Conservation (phyloP, 1,140 invertebrate species). For the Sminthurides bifidus region DNA sequence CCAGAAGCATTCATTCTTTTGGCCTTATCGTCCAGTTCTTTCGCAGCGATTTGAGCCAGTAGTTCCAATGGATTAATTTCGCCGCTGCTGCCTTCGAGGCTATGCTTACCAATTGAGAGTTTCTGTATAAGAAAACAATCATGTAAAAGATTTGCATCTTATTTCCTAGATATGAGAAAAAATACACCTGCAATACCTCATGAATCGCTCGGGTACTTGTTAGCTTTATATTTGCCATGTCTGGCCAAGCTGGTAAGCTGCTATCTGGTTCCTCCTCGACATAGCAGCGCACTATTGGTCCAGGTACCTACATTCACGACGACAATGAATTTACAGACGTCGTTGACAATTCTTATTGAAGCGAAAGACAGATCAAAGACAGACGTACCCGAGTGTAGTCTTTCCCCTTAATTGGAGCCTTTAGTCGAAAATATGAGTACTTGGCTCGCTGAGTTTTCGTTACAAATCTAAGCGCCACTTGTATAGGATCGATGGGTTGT, state of each 20-base stretch:
- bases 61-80: background rate
- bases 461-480: conserved; percentile 72
- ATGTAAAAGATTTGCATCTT: no score
- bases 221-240: no score
- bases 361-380: background rate
- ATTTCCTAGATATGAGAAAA: no score
- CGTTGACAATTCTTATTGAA: no score
- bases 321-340: no score
- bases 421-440: conserved; percentile 61
- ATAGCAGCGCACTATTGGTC: background rate
- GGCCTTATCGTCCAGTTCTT: background rate
- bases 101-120: no score
- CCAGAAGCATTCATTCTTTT: background rate
- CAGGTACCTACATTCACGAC: background rate
- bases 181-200: no score
- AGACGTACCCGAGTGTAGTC: background rate
- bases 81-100: no score
- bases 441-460: conserved; percentile 53
- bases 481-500: conserved; percentile 62
- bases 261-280: background rate
- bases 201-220: no score
- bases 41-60: background rate
- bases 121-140: no score
- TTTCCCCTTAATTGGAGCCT: background rate
- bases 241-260: background rate